These are phyloP conservation scores for Jordanella pulchra DNA, from an alignment of 2,797 vertebrate species.

Conservation along the genomic window DNA sequence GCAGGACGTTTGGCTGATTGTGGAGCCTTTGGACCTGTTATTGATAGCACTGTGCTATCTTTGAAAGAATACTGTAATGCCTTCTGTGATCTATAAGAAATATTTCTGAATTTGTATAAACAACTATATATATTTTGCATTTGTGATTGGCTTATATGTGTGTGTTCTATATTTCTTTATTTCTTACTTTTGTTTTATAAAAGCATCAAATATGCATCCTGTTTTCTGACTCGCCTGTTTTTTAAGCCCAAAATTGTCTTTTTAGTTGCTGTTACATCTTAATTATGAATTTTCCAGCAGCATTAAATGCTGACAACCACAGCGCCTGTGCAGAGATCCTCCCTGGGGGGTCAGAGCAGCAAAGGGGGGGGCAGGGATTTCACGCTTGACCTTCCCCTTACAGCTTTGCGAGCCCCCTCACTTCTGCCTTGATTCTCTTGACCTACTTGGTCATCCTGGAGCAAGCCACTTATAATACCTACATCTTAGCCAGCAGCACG, in stretches of 20 bases:
- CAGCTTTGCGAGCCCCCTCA: constrained; percentile 79
- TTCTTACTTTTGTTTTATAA: not conserved
- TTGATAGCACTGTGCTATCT: too few species aligned
- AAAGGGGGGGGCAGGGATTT: constrained; percentile 72
- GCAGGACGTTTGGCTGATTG: too few species aligned
- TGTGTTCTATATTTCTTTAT: not conserved
- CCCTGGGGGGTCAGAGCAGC: constrained; percentile 70
- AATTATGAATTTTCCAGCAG: constrained; percentile 12
- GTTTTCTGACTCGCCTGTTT: not conserved
- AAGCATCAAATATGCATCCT: not conserved
- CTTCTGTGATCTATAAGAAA: too few species aligned
- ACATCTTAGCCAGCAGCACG: constrained; percentile 64
- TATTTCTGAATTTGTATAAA: too few species aligned
- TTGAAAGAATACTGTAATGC: too few species aligned
- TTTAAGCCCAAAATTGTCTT: not conserved
- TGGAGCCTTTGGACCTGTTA: too few species aligned
- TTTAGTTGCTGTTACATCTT: constrained; percentile 11
- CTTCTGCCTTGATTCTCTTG: constrained; percentile 81
- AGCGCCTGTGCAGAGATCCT: constrained; percentile 52
- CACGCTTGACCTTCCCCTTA: constrained; percentile 83
- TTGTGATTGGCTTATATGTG: not conserved
- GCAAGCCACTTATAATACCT: constrained; percentile 81
- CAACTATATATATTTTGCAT: too few species aligned
- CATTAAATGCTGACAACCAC: constrained; percentile 28
- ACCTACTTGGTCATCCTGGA: constrained; percentile 83